Conservation (phyloP, 2,113 vertebrate genomes). For the Hymenochirus boettgeri region DNA sequence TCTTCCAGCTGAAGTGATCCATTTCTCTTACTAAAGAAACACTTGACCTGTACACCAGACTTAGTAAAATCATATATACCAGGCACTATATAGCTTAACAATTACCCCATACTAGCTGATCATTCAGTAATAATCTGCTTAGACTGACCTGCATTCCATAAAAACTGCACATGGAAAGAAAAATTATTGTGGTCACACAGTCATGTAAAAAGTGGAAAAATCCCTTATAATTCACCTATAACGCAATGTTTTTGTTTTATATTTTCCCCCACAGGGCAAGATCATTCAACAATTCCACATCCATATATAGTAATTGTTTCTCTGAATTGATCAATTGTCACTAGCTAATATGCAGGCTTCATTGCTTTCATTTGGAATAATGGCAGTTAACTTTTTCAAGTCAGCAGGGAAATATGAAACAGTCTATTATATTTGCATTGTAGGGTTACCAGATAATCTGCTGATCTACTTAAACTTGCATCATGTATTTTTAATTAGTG, state of each 20-base stretch:
- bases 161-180: not conserved
- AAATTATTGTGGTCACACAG: not conserved
- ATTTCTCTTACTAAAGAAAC: constrained; percentile 22
- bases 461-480: too few species aligned
- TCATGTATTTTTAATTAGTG: too few species aligned
- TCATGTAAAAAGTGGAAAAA: not conserved
- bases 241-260: not conserved
- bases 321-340: not conserved
- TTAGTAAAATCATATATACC: constrained; percentile 33
- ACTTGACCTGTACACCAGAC: constrained; percentile 26
- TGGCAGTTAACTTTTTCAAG: too few species aligned
- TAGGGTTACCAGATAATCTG: too few species aligned
- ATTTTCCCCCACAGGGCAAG: not conserved
- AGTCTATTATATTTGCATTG: too few species aligned
- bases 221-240: not conserved
- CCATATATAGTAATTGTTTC: constrained; percentile 2
- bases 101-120: constrained; percentile 25
- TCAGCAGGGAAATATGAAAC: too few species aligned
- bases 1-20: constrained; percentile 11
- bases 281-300: not conserved
- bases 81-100: constrained; percentile 26
- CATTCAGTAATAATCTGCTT: constrained; percentile 16
- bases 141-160: not conserved
- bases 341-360: not conserved
- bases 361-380: not conserved